Percentiles rank a stretch among this genome's conserved stretches.
These are phyloP conservation scores for Atherinomorus stipes DNA, from an alignment of 2,113 vertebrate genomes.

Conservation along the genomic window DNA sequence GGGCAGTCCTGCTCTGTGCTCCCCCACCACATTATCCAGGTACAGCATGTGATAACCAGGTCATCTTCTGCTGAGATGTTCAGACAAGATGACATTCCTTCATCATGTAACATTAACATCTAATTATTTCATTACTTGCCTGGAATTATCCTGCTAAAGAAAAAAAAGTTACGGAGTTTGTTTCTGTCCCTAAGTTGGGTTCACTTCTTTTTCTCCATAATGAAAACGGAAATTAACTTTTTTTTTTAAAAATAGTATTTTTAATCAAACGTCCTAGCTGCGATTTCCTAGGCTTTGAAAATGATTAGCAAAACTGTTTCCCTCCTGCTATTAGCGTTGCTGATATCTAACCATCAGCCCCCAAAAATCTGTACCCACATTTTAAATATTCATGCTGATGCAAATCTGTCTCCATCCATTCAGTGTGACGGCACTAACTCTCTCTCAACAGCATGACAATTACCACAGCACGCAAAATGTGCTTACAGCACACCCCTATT, in stretches of 20 bases:
- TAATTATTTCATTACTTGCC: not conserved
- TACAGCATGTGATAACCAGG: slow-evolving; percentile 57
- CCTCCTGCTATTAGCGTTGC: not conserved
- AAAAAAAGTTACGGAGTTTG: too few species aligned
- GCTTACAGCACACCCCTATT: slow-evolving; percentile 5
- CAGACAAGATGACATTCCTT: not conserved
- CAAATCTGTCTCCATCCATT: slow-evolving; percentile 14
- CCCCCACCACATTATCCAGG: slow-evolving; percentile 94
- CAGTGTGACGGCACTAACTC: slow-evolving; percentile 28
- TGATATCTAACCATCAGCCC: slow-evolving; percentile 7
- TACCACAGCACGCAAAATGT: slow-evolving; percentile 12
- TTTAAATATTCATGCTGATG: slow-evolving; percentile 44
- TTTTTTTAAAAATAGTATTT: too few species aligned
- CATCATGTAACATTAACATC: not conserved
- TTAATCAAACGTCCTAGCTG: not conserved
- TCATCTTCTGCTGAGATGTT: not conserved
- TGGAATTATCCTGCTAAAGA: not conserved
- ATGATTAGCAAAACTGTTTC: not conserved
- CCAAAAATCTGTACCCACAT: not conserved
- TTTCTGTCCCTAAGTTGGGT: too few species aligned
- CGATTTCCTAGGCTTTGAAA: not conserved
- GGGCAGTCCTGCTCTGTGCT: slow-evolving; percentile 92
- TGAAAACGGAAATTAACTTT: too few species aligned
- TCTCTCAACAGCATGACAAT: slow-evolving; percentile 28
- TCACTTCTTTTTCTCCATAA: too few species aligned